A percentile compares a stretch with the other conserved stretches of the same genome.
Conservation (phyloP, 2,113 vertebrate species). For the Bufo gargarizans region DNA sequence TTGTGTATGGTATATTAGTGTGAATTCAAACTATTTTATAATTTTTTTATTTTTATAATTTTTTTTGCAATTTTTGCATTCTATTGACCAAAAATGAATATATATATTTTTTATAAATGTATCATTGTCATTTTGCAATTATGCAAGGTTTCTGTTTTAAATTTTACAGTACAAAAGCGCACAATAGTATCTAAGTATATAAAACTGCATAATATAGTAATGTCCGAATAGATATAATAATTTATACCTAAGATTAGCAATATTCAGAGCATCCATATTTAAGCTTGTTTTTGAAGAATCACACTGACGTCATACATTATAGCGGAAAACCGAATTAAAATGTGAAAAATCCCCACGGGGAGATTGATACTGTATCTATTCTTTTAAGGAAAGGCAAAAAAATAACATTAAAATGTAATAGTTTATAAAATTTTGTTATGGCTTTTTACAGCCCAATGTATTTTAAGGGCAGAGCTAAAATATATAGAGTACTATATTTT, state of each 20-base stretch:
- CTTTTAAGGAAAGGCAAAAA: neutral
- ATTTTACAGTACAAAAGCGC: constrained; percentile 28
- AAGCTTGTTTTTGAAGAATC: neutral
- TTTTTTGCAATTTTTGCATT: neutral
- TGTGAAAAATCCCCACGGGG: neutral
- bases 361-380: neutral
- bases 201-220: constrained; percentile 25
- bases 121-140: constrained; percentile 10
- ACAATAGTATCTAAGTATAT: constrained; percentile 21
- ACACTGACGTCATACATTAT: neutral
- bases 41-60: neutral
- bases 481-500: neutral
- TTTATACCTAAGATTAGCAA: constrained; percentile 20
- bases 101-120: neutral
- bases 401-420: neutral
- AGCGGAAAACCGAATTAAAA: neutral
- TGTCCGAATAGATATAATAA: constrained; percentile 15
- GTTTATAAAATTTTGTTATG: neutral
- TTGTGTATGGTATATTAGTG: neutral
- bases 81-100: neutral
- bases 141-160: neutral
- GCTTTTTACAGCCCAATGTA: constrained; percentile 18
- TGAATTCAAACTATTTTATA: neutral
- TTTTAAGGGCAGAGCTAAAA: constrained; percentile 24
- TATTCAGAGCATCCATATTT: neutral